A percentile compares a stretch with the other conserved stretches of the same genome.
phyloP scores from a whole-genome alignment of 2,113 vertebrate species.

The Hyperoodon ampullatus region DNA sequence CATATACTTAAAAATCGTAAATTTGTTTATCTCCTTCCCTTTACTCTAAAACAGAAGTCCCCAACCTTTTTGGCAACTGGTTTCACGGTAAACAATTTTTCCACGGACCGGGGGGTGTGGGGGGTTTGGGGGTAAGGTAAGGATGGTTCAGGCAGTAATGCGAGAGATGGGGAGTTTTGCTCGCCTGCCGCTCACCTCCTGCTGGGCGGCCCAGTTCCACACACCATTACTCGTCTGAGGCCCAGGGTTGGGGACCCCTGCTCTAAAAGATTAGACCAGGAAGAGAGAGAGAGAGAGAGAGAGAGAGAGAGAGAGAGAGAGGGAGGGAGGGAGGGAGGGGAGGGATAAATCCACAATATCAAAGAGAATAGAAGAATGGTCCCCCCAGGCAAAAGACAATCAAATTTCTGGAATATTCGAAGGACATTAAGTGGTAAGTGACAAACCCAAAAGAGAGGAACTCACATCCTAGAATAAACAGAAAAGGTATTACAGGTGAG shows the following conservation, averaged over 20 bases:
- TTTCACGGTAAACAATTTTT: too few species aligned
- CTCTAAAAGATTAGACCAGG: neutral
- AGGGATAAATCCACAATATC: neutral
- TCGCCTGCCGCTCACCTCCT: too few species aligned
- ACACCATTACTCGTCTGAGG: too few species aligned
- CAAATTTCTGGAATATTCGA: slow-evolving; percentile 4
- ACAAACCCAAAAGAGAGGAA: neutral
- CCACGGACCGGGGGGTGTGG: too few species aligned
- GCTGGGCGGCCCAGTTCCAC: too few species aligned
- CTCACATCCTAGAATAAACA: neutral
- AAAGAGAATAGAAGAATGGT: neutral
- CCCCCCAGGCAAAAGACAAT: neutral
- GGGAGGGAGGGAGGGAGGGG: neutral
- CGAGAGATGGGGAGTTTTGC: too few species aligned
- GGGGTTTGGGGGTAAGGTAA: too few species aligned
- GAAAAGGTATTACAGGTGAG: neutral
- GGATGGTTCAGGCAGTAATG: too few species aligned
- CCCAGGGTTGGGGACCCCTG: too few species aligned
- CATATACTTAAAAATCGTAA: neutral
- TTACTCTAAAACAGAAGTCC: neutral
- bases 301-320: neutral
- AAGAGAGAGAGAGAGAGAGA: neutral
- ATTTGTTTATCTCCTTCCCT: neutral
- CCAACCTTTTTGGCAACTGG: too few species aligned
- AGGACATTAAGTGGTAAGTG: neutral